These are phyloP conservation scores for Anoplius nigerrimus DNA, from an alignment of 2,888 invertebrate species.

Conservation along the genomic window DNA sequence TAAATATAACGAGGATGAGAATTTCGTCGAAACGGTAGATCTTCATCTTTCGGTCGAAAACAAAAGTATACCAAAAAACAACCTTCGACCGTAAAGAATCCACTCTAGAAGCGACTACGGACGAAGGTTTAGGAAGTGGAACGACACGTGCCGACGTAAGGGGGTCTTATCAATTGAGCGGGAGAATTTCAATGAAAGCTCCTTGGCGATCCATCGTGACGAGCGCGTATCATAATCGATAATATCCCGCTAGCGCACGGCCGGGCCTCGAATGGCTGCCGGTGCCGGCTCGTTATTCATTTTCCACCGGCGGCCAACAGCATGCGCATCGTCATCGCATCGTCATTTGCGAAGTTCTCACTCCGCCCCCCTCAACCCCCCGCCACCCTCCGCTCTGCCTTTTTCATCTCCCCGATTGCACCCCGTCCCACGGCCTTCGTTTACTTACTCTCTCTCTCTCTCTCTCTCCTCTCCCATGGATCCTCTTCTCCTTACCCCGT, in stretches of 20 bases:
- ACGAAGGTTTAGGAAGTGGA: no score
- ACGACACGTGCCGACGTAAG: no score
- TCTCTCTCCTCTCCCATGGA: conserved; percentile 13
- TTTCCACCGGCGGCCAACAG: conserved; percentile 57
- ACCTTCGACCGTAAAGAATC: no score
- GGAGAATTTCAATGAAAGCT: not conserved
- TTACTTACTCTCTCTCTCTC: conserved; percentile 8
- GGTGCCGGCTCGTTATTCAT: conserved; percentile 60
- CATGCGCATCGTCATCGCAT: conserved; percentile 65
- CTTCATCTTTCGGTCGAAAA: no score
- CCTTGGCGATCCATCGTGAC: conserved; percentile 60
- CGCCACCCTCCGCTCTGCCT: conserved; percentile 8
- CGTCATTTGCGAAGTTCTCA: conserved; percentile 64
- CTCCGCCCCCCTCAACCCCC: conserved; percentile 20
- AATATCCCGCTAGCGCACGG: conserved; percentile 50
- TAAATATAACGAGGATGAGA: no score
- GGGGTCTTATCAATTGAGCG: no score
- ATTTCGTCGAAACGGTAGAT: no score
- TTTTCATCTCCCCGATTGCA: conserved; percentile 1
- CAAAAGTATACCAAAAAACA: no score
- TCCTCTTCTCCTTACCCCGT: conserved; percentile 15
- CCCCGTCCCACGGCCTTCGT: conserved; percentile 9
- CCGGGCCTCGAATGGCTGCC: conserved; percentile 52
- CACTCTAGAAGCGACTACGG: no score
- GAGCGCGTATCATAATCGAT: conserved; percentile 64